Evolutionary conservation across 2,113 vertebrate species (phyloP).

Genomic region (Daboia siamensis): DNA sequence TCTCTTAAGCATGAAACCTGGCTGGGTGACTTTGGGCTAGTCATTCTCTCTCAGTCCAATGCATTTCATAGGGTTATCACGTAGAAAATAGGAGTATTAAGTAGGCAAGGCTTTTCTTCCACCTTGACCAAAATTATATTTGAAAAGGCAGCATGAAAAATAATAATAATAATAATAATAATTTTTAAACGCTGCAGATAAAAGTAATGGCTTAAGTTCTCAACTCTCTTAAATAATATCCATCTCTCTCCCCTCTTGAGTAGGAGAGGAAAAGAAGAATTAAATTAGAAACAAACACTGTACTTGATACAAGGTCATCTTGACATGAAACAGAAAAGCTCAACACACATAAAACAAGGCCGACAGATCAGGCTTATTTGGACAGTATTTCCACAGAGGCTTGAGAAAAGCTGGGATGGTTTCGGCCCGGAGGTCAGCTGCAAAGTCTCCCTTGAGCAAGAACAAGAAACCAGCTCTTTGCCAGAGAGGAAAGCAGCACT

Average conservation of each 20-base stretch:
- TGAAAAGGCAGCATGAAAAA: neutral
- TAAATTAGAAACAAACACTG: constrained; percentile 60
- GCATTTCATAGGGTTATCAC: neutral
- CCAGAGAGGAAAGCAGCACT: neutral
- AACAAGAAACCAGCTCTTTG: constrained; percentile 45
- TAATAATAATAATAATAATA: neutral
- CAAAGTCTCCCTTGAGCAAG: constrained; percentile 15
- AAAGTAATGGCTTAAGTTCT: neutral
- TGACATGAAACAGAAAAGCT: constrained; percentile 69
- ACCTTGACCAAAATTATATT: neutral
- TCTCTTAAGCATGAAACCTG: neutral
- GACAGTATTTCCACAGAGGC: constrained; percentile 42
- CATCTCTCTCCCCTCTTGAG: constrained; percentile 29
- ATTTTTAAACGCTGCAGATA: neutral
- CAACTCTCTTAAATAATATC: neutral
- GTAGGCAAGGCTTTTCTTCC: neutral
- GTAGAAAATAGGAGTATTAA: neutral
- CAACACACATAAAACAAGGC: constrained; percentile 60
- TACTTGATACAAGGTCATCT: constrained; percentile 67
- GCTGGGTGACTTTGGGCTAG: neutral
- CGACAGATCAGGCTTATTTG: constrained; percentile 60
- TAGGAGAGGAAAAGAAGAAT: neutral
- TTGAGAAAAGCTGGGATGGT: constrained; percentile 52
- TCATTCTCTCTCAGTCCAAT: neutral
- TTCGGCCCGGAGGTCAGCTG: constrained; percentile 31